phyloP scores from a whole-genome alignment of 2,888 invertebrate genomes.

The Lasioglossum vierecki region DNA sequence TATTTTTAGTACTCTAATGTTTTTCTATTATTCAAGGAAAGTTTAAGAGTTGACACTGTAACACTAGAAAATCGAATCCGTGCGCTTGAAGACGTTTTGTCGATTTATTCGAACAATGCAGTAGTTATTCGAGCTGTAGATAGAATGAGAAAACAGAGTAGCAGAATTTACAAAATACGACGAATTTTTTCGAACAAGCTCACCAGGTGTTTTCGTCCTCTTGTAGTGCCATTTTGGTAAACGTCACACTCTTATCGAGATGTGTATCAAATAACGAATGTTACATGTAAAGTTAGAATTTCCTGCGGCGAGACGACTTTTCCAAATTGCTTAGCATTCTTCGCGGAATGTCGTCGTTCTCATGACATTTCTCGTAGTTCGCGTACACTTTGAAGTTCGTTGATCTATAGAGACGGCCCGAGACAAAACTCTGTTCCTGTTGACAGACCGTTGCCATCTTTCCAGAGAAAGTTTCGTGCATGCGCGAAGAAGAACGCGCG shows the following conservation, averaged over 20 bases:
- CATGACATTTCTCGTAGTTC: constrained; percentile 40
- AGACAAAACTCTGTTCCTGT: constrained; percentile 64
- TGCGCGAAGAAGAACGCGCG: constrained; percentile 46
- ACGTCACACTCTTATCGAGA: constrained; percentile 65
- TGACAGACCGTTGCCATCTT: constrained; percentile 73
- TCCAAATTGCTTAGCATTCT: constrained; percentile 54
- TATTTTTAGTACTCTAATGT: constrained; percentile 34
- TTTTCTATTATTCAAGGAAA: constrained; percentile 27
- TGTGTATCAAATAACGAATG: constrained; percentile 34
- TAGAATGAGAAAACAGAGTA: not conserved
- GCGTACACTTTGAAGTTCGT: constrained; percentile 43
- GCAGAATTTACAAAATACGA: not conserved
- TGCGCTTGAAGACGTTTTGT: not conserved
- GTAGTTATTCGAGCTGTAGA: not conserved
- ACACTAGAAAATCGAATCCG: not conserved
- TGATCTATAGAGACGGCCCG: constrained; percentile 45
- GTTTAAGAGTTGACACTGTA: not conserved
- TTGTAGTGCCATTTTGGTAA: constrained; percentile 86
- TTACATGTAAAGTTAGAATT: constrained; percentile 49
- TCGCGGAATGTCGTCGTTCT: constrained; percentile 32
- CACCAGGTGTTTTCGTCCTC: constrained; percentile 88
- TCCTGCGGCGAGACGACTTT: constrained; percentile 25
- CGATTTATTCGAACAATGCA: not conserved
- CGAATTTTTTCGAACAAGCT: constrained; percentile 63
- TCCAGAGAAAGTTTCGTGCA: constrained; percentile 58